phyloP scores from a whole-genome alignment of 2,888 invertebrate species.

The Dolomedes plantarius region DNA sequence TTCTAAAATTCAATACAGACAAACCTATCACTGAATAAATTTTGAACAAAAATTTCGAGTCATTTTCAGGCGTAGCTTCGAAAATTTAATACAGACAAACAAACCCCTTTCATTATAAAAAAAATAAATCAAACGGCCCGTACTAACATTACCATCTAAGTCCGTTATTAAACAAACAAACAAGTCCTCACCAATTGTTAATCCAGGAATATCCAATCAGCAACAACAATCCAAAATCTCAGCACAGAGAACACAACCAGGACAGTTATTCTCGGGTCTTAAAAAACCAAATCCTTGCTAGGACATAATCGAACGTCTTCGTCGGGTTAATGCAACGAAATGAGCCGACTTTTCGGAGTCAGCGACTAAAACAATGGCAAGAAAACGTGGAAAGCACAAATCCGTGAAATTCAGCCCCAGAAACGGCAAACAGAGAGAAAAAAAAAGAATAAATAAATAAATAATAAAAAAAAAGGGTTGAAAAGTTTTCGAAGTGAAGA shows the following conservation, averaged over 20 bases:
- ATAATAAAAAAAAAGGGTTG: background rate
- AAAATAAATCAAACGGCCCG: too few species aligned
- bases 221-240: background rate
- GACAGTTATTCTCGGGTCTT: background rate
- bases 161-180: too few species aligned
- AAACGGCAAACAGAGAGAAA: background rate
- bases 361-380: background rate
- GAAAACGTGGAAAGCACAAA: background rate
- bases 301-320: background rate
- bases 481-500: background rate
- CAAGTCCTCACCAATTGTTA: too few species aligned
- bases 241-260: conserved; percentile 9
- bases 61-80: too few species aligned
- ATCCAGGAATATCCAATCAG: background rate
- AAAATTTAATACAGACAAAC: too few species aligned
- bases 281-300: background rate
- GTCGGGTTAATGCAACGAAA: background rate
- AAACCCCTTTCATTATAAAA: too few species aligned
- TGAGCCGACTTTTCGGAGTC: background rate
- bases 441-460: background rate
- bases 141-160: too few species aligned
- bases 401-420: conserved; percentile 7
- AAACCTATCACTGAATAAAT: too few species aligned
- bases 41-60: too few species aligned
- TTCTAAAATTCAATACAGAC: too few species aligned